Conservation (phyloP, 2,113 vertebrate species). For the Chloebia gouldiae region DNA sequence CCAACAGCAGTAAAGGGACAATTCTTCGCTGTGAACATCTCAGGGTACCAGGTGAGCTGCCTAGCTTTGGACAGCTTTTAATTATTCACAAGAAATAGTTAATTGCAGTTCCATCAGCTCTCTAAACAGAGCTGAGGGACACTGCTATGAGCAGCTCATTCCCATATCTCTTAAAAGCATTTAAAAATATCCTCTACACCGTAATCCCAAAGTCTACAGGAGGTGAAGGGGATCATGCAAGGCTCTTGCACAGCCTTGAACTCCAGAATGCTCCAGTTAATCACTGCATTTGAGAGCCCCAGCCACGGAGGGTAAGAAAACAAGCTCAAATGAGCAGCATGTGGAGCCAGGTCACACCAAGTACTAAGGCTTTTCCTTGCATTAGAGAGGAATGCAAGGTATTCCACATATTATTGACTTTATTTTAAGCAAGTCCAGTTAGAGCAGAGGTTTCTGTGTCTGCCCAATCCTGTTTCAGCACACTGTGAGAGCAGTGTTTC, state of each 20-base stretch:
- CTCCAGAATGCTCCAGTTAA: neutral
- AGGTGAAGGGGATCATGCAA: neutral
- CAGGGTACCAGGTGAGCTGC: neutral
- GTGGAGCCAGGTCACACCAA: neutral
- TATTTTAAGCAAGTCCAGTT: neutral
- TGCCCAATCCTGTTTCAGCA: neutral
- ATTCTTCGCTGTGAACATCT: neutral
- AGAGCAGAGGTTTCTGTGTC: neutral
- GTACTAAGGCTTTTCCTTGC: neutral
- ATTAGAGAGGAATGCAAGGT: constrained; percentile 1
- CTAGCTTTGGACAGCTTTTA: neutral
- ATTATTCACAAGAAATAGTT: neutral
- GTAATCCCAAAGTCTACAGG: neutral
- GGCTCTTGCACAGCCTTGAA: neutral
- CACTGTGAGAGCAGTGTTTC: neutral
- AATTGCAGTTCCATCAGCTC: neutral
- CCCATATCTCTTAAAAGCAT: neutral
- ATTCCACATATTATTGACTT: constrained; percentile 17
- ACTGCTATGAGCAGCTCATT: neutral
- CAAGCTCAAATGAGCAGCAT: neutral
- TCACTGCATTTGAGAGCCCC: neutral
- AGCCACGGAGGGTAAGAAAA: neutral
- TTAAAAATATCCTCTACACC: neutral
- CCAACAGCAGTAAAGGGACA: neutral
- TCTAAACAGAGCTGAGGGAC: neutral